A percentile compares a stretch with the other conserved stretches of the same genome.
Evolutionary conservation across 2,797 vertebrate genomes (phyloP).

Genomic region (Sebastes kiyomatsui): DNA sequence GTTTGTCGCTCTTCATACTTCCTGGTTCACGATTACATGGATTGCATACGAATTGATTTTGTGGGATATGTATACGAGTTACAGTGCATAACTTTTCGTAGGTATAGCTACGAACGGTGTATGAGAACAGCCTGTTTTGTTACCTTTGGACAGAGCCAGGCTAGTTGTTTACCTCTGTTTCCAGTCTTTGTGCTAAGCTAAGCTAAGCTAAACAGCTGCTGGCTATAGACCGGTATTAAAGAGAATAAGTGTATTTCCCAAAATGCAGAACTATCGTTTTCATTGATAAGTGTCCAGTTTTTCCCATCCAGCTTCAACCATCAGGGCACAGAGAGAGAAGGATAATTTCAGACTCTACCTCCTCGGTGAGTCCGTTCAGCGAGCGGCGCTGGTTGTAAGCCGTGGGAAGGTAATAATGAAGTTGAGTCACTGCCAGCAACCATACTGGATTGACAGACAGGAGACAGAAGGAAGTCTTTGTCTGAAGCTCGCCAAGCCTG

Average conservation of each 20-base stretch:
- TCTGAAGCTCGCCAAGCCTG: conserved; percentile 29
- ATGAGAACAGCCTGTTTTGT: neutral
- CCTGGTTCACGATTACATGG: neutral
- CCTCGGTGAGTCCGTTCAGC: conserved; percentile 46
- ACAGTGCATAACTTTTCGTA: too few species aligned
- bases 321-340: neutral
- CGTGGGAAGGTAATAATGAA: conserved; percentile 78
- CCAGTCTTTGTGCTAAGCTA: neutral
- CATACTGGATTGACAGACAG: conserved; percentile 64
- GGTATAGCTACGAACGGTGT: too few species aligned
- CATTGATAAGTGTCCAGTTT: neutral
- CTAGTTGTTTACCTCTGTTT: neutral
- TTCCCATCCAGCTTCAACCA: conserved; percentile 8
- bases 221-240: neutral
- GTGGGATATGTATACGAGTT: rapidly evolving
- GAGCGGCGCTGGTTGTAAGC: conserved; percentile 37
- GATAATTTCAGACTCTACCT: conserved; percentile 37
- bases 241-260: too few species aligned
- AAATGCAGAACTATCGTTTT: neutral
- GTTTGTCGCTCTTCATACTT: neutral
- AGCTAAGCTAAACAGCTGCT: neutral
- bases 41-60: neutral
- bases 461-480: conserved; percentile 64
- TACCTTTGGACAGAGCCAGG: neutral
- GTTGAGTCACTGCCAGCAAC: conserved; percentile 64